Evolutionary conservation across 2,888 invertebrate species (phyloP).

Genomic region (Patella depressa): DNA sequence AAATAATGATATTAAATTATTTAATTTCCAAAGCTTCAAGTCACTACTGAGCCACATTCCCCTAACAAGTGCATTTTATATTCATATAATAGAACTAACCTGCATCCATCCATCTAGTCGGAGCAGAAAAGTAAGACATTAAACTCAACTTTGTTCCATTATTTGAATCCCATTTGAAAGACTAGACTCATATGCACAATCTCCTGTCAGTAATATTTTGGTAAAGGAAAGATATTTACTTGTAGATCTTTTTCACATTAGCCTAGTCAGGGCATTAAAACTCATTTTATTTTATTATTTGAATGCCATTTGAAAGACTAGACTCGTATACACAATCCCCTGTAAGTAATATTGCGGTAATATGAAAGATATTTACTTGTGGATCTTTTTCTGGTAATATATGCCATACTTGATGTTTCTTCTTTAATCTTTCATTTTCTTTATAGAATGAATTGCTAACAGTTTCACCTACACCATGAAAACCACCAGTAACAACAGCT

Average conservation of each 20-base stretch:
- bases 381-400: constrained; percentile 54
- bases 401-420: constrained; percentile 52
- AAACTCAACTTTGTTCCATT: no score
- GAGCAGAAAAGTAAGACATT: no score
- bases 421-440: constrained; percentile 34
- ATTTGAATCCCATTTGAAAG: not conserved
- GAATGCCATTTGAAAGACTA: no score
- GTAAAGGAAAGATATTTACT: constrained; percentile 28
- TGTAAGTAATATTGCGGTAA: not conserved
- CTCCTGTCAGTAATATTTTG: not conserved
- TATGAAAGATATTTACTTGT: constrained; percentile 34
- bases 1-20: no score
- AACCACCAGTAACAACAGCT: constrained; percentile 60
- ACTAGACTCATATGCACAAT: not conserved
- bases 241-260: constrained; percentile 41
- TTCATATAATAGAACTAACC: no score
- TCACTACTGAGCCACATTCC: no score
- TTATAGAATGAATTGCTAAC: constrained; percentile 48
- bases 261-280: no score
- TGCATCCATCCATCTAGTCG: no score
- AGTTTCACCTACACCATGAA: constrained; percentile 53
- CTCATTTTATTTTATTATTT: no score
- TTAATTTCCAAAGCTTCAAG: no score
- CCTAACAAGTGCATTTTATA: no score
- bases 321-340: not conserved